These are phyloP conservation scores for Hyperopisus bebe DNA, from an alignment of 2,113 vertebrate species.

Conservation along the genomic window DNA sequence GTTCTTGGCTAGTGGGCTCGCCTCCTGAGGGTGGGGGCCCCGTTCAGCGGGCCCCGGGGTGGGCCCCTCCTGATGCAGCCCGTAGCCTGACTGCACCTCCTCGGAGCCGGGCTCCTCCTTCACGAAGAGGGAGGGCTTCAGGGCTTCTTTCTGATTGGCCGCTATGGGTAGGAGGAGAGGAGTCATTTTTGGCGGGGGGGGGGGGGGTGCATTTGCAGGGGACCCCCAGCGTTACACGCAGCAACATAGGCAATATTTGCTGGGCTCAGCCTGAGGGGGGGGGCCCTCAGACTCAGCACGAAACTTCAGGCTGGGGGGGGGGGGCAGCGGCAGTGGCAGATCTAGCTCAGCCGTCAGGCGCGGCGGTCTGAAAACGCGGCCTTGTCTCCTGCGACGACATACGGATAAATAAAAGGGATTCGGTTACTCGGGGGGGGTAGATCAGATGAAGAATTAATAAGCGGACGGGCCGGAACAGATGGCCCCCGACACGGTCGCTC, in stretches of 20 bases:
- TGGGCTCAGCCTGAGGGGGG: neutral
- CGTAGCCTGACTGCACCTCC: slow-evolving; percentile 66
- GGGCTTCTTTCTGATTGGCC: slow-evolving; percentile 91
- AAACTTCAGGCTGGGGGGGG: neutral
- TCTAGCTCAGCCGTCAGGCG: neutral
- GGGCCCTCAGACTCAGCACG: no score
- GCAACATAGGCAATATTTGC: neutral
- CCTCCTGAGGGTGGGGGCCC: slow-evolving; percentile 54
- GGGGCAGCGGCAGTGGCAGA: neutral
- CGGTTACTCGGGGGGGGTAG: slow-evolving; percentile 31
- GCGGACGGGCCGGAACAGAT: slow-evolving; percentile 49
- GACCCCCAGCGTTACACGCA: neutral
- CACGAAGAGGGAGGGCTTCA: slow-evolving; percentile 82
- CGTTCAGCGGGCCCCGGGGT: slow-evolving; percentile 29
- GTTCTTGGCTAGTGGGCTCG: slow-evolving; percentile 69
- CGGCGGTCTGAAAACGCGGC: slow-evolving; percentile 39
- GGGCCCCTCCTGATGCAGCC: slow-evolving; percentile 71
- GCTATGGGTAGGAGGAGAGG: slow-evolving; percentile 51
- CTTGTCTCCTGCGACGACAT: slow-evolving; percentile 46
- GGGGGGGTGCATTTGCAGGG: neutral
- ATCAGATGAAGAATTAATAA: slow-evolving; percentile 72
- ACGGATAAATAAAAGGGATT: slow-evolving; percentile 60
- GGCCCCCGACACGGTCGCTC: neutral
- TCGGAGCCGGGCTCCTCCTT: slow-evolving; percentile 89
- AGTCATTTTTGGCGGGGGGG: neutral